phyloP scores from a whole-genome alignment of 2,113 vertebrate genomes.

The Oxyura jamaicensis region DNA sequence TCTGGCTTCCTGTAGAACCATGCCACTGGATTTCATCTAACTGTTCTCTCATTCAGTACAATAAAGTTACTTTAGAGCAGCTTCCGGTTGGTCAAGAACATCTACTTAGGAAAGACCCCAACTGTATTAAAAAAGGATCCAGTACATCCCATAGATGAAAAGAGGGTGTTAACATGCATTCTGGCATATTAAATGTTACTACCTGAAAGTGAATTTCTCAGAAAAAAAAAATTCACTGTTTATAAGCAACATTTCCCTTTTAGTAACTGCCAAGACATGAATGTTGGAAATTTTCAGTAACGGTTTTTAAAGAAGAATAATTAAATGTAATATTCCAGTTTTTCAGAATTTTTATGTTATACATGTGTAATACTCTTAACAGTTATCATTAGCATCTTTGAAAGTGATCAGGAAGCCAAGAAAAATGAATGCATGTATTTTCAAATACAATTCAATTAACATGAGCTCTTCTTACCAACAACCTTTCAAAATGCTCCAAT shows the following conservation, averaged over 20 bases:
- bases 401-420: not conserved
- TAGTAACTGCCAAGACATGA: not conserved
- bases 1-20: not conserved
- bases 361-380: not conserved
- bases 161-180: not conserved
- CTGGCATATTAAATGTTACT: not conserved
- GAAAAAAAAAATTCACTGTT: not conserved
- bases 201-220: not conserved
- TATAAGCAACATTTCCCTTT: not conserved
- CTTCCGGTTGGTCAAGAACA: not conserved
- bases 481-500: slow-evolving; percentile 50
- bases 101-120: not conserved
- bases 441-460: slow-evolving; percentile 54
- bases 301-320: not conserved
- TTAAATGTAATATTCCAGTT: not conserved
- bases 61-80: not conserved
- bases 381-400: not conserved
- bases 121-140: not conserved
- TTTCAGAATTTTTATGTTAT: not conserved
- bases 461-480: not conserved
- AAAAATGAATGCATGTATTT: not conserved
- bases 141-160: not conserved
- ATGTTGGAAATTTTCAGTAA: not conserved
- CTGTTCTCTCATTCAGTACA: not conserved
- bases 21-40: not conserved